Percentiles rank a stretch among this genome's conserved stretches.
Conservation (phyloP, 2,888 invertebrate species). For the Chloroclystis v-ata region DNA sequence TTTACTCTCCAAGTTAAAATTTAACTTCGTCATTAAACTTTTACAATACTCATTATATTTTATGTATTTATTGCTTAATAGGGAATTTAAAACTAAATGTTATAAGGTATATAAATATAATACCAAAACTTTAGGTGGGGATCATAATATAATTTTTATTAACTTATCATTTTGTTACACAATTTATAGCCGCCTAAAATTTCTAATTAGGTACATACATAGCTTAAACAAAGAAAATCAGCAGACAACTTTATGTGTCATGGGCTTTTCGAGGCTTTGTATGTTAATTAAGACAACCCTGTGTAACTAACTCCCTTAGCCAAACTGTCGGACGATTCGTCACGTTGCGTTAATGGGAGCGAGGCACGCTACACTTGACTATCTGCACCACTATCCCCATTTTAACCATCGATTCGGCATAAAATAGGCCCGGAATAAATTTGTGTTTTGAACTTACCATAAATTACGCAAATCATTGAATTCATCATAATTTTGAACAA, state of each 20-base stretch:
- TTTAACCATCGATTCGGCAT: constrained; percentile 48
- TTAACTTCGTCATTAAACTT: constrained; percentile 8
- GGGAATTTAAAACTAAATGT: too few species aligned
- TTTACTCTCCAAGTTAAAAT: constrained; percentile 9
- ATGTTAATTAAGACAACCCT: constrained; percentile 32
- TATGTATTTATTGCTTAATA: too few species aligned
- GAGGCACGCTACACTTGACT: constrained; percentile 72
- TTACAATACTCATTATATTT: too few species aligned
- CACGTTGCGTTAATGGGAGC: constrained; percentile 75
- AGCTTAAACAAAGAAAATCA: too few species aligned
- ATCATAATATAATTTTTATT: too few species aligned
- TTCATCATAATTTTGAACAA: constrained; percentile 2
- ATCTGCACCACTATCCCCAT: constrained; percentile 54
- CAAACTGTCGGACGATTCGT: constrained; percentile 64
- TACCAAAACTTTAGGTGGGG: too few species aligned
- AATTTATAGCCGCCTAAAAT: too few species aligned
- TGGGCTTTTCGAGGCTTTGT: constrained; percentile 15
- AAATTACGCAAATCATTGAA: constrained; percentile 16
- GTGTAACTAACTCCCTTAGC: constrained; percentile 29
- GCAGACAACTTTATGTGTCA: neutral
- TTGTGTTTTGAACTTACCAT: constrained; percentile 16
- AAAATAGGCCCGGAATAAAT: constrained; percentile 24
- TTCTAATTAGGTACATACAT: too few species aligned
- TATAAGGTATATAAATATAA: too few species aligned
- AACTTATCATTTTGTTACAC: too few species aligned